Base-by-base conservation (phyloP, 92 coral and sea anemone species). In the Palythoa grandis region DNA sequence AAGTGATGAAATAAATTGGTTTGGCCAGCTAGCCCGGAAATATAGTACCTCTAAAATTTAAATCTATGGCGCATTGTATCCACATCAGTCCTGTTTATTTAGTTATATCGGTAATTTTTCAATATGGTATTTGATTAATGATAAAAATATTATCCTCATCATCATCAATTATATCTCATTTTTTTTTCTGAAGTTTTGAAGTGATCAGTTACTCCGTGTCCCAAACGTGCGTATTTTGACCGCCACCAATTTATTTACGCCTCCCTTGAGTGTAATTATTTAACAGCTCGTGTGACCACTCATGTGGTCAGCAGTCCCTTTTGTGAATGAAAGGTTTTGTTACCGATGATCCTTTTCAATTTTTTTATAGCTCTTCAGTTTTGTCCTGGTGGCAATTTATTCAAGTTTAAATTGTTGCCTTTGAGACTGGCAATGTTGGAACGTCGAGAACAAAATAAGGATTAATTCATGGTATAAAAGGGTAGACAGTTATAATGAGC, bases 311-410 rank as follows among this genome's bases (percentile, higher is more conserved):
- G 74, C 74, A 61, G 73, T 67, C 75, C 25, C 1, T 43, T 5
- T 77, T 54, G 39, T 65, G 63, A 66, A 80, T 77, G 85, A 66
- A 80, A 24, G 74, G n/a, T 80, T 80, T 67, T 47, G 60, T 65
- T 16, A 16, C 38, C 20, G 24, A 24, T 29, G 74, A 22, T 10
- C 60, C 39, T n/a, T 63, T 37, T 20, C 35, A n/a, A 4, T 23
- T 63, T 63, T 37, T 20, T 60, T 48, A 4, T 23, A 65, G 17
- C 14, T 22, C 50, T 80, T 48, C 39, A 69, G 39, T 80, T 80
- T 80, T 80, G 58, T 80, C n/a, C 56, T 63, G 23, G 60, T 48
- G 61, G 24, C 82, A 79, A 40, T 37, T 79, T 16, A 47, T 73
- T 73, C 78, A 20, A n/a, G 72, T 65, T 47, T 7, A 52, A 48